Evolutionary conservation across 2,888 invertebrate species (phyloP).

Genomic region (Oxycera nigricornis): DNA sequence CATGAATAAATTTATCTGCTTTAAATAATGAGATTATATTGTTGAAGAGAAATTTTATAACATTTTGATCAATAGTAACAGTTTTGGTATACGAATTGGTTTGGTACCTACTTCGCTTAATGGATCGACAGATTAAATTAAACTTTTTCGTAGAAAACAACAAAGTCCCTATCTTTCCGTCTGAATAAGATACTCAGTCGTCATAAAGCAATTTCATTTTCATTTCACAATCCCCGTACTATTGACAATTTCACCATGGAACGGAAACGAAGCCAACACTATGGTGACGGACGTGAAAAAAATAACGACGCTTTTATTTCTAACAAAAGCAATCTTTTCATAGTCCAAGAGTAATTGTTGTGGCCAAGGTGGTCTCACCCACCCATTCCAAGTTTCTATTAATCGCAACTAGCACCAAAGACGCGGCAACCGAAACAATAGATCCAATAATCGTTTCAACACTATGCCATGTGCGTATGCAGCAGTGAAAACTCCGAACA

Average conservation of each 20-base stretch:
- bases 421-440: background rate
- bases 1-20: no score
- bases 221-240: background rate
- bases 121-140: no score
- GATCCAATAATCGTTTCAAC: background rate
- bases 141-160: background rate
- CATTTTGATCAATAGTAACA: no score
- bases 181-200: no score
- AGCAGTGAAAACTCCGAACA: slow-evolving; percentile 33
- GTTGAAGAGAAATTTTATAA: no score
- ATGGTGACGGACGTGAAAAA: background rate
- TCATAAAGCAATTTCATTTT: slow-evolving; percentile 8
- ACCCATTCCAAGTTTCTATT: background rate
- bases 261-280: background rate
- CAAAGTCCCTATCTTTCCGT: background rate
- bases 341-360: background rate
- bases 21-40: no score
- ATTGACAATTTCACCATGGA: background rate
- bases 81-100: no score
- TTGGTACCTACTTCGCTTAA: no score
- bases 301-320: background rate
- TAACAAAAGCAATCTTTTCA: background rate
- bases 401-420: background rate
- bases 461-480: background rate
- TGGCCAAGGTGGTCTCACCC: background rate